These are phyloP conservation scores for Callionymus lyra DNA, from an alignment of 2,113 vertebrate species.

Conservation along the genomic window DNA sequence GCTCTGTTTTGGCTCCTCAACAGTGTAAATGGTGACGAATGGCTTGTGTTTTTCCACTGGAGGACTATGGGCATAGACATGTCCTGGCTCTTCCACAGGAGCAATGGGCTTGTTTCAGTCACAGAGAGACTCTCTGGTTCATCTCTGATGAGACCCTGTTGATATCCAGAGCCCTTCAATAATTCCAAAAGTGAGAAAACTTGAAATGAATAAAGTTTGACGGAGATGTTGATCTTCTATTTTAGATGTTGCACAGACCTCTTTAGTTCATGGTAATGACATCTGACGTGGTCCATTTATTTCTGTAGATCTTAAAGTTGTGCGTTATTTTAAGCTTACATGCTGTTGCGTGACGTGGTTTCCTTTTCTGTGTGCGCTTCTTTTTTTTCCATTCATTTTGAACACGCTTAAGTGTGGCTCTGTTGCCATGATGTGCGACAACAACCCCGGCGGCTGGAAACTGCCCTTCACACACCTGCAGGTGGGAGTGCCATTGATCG, in stretches of 20 bases:
- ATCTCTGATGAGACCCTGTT: conserved; percentile 3
- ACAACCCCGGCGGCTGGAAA: conserved; percentile 13
- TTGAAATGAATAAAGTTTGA: too few species aligned
- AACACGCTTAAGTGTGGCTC: too few species aligned
- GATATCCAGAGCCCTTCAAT: background rate
- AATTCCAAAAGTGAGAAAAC: too few species aligned
- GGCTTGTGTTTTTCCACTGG: conserved; percentile 32
- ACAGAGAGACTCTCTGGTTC: conserved; percentile 8
- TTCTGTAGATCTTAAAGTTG: too few species aligned
- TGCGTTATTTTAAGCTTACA: too few species aligned
- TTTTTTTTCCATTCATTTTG: too few species aligned
- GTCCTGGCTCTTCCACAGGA: conserved; percentile 27
- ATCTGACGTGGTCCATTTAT: too few species aligned
- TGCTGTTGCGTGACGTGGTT: too few species aligned
- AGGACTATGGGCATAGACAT: conserved; percentile 20
- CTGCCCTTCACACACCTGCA: conserved; percentile 47
- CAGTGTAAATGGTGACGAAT: conserved; percentile 31
- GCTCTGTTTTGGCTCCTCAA: conserved; percentile 1
- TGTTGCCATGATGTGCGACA: conserved; percentile 3
- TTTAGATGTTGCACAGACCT: too few species aligned
- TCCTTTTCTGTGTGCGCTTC: too few species aligned
- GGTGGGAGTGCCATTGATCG: conserved; percentile 32
- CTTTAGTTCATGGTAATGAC: too few species aligned
- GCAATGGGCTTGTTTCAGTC: conserved; percentile 23
- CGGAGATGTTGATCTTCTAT: too few species aligned